These are phyloP conservation scores for Spodoptera exigua DNA, from an alignment of 2,888 invertebrate species.

Conservation along the genomic window DNA sequence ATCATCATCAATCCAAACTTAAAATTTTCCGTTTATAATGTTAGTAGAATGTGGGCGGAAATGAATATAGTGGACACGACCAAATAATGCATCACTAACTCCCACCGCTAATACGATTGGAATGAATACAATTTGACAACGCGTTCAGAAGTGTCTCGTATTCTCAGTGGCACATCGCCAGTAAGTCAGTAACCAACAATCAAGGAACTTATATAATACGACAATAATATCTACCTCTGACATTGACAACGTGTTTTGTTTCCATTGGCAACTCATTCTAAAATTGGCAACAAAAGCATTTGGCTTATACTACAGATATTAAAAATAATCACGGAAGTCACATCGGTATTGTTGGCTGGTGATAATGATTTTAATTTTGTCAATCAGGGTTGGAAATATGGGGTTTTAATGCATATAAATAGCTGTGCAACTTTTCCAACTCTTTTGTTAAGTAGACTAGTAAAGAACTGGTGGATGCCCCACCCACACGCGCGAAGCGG, in stretches of 20 bases:
- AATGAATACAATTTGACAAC: conserved; percentile 28
- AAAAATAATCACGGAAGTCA: conserved; percentile 42
- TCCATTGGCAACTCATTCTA: conserved; percentile 28
- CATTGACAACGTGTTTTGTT: conserved; percentile 32
- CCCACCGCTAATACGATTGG: neutral
- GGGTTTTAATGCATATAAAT: too few species aligned
- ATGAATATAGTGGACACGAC: too few species aligned
- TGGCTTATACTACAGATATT: conserved; percentile 23
- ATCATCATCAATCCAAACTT: too few species aligned
- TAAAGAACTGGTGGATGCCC: too few species aligned
- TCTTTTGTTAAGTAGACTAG: too few species aligned
- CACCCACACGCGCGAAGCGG: too few species aligned
- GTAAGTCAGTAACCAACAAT: neutral
- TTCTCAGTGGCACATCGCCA: conserved; percentile 34
- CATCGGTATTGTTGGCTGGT: conserved; percentile 4
- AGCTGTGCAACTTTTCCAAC: too few species aligned
- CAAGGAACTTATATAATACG: too few species aligned
- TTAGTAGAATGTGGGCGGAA: too few species aligned
- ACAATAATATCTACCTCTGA: conserved; percentile 23
- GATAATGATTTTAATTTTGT: conserved; percentile 8
- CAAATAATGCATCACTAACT: neutral
- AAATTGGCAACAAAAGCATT: conserved; percentile 38
- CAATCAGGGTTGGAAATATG: too few species aligned
- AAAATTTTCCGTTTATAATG: too few species aligned
- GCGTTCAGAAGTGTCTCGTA: conserved; percentile 12